phyloP scores from a whole-genome alignment of 2,888 invertebrate species.

The Nipponacmea schrenckii region DNA sequence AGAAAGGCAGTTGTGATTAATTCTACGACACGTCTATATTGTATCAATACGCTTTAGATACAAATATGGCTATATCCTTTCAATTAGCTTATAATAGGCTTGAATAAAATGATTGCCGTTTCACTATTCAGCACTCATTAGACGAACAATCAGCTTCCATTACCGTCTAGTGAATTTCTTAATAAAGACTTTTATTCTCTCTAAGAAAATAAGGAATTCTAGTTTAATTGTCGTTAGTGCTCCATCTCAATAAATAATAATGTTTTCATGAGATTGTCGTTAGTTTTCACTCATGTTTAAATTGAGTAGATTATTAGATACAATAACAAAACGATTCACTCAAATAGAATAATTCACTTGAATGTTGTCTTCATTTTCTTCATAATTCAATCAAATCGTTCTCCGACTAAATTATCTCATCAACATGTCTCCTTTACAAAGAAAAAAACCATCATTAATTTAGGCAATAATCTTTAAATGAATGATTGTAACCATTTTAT shows the following conservation, averaged over 20 bases:
- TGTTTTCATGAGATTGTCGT: slow-evolving; percentile 12
- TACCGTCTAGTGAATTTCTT: slow-evolving; percentile 12
- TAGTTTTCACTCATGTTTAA: slow-evolving; percentile 15
- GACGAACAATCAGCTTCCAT: slow-evolving; percentile 19
- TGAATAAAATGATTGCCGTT: slow-evolving; percentile 17
- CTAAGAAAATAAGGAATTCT: slow-evolving; percentile 19
- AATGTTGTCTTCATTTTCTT: slow-evolving; percentile 17
- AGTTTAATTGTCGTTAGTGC: slow-evolving; percentile 19
- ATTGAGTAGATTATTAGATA: slow-evolving; percentile 22
- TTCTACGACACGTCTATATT: slow-evolving; percentile 17
- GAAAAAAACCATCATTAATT: slow-evolving; percentile 20
- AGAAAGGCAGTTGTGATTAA: slow-evolving; percentile 15
- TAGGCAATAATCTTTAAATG: slow-evolving; percentile 20
- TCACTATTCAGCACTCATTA: slow-evolving; percentile 18
- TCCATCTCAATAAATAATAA: slow-evolving; percentile 18
- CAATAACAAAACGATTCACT: slow-evolving; percentile 16
- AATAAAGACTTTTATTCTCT: neutral
- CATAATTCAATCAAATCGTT: slow-evolving; percentile 17
- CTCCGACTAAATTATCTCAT: slow-evolving; percentile 14
- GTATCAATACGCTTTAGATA: slow-evolving; percentile 25
- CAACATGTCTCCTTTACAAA: slow-evolving; percentile 12
- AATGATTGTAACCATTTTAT: slow-evolving; percentile 19
- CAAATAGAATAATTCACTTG: slow-evolving; percentile 15
- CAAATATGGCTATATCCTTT: slow-evolving; percentile 25
- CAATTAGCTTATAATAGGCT: slow-evolving; percentile 22